Conservation (phyloP, 2,888 invertebrate species). For the Platycheirus albimanus region DNA sequence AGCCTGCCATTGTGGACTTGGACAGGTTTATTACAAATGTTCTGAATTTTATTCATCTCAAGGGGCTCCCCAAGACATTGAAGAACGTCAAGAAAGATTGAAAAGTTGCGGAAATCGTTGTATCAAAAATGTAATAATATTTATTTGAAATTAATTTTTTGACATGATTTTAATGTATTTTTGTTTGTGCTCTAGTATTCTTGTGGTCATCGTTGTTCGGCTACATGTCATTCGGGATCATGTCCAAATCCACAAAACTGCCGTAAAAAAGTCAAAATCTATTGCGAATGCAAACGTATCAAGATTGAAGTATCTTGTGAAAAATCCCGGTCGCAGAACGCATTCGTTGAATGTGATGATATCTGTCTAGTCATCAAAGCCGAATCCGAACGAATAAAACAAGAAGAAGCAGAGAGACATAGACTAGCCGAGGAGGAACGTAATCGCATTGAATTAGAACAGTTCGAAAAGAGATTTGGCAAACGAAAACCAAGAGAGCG, state of each 20-base stretch:
- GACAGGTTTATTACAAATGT: conserved; percentile 90
- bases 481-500: conserved; percentile 86
- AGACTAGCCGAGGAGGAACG: conserved; percentile 85
- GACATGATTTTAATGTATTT: conserved; percentile 31
- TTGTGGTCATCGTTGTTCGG: conserved; percentile 92
- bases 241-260: conserved; percentile 88
- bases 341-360: conserved; percentile 86
- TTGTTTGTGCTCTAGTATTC: conserved; percentile 84
- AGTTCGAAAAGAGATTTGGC: conserved; percentile 90
- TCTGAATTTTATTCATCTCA: conserved; percentile 85
- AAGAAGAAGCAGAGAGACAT: conserved; percentile 84
- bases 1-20: conserved; percentile 92
- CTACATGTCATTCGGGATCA: conserved; percentile 88
- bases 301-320: conserved; percentile 90
- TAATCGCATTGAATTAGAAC: conserved; percentile 89
- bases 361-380: conserved; percentile 85
- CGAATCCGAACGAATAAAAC: conserved; percentile 83
- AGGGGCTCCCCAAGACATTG: conserved; percentile 81
- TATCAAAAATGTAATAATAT: conserved; percentile 88
- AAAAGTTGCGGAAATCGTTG: conserved; percentile 91
- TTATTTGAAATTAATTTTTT: conserved; percentile 15
- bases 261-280: conserved; percentile 90
- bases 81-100: conserved; percentile 76
- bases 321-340: conserved; percentile 82
- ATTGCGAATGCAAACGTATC: conserved; percentile 90